A percentile compares a stretch with the other conserved stretches of the same genome.
These are phyloP conservation scores for Hybognathus amarus DNA, from an alignment of 2,797 vertebrate species.

Conservation along the genomic window DNA sequence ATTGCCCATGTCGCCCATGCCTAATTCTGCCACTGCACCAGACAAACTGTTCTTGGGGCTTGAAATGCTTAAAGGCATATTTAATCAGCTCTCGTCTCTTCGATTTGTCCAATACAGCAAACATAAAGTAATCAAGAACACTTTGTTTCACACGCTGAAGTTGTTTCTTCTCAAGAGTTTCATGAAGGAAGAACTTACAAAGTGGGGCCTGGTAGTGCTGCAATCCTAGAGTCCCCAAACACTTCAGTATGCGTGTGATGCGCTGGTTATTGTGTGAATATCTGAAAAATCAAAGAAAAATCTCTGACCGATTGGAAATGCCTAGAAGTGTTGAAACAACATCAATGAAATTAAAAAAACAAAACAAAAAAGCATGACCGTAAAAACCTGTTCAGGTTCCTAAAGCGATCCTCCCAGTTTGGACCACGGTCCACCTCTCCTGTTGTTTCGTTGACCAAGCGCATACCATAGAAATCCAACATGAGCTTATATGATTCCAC, in stretches of 20 bases:
- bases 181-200: constrained; percentile 84
- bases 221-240: constrained; percentile 87
- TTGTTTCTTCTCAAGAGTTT: constrained; percentile 75
- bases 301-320: not conserved
- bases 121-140: constrained; percentile 91
- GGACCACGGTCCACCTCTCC: constrained; percentile 76
- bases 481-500: constrained; percentile 87
- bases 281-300: constrained; percentile 68
- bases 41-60: constrained; percentile 75
- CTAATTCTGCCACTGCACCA: constrained; percentile 73
- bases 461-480: constrained; percentile 93
- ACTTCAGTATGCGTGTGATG: constrained; percentile 95
- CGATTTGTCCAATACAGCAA: constrained; percentile 78
- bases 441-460: constrained; percentile 66
- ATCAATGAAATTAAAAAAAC: not conserved
- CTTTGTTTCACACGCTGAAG: constrained; percentile 82
- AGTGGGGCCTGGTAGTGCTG: constrained; percentile 84
- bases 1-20: not conserved
- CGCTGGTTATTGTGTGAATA: constrained; percentile 89
- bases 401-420: constrained; percentile 81
- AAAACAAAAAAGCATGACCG: not conserved
- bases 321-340: not conserved
- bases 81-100: constrained; percentile 78
- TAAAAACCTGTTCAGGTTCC: constrained; percentile 85
- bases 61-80: constrained; percentile 83